Percentiles rank a stretch among this genome's conserved stretches.
phyloP scores from a whole-genome alignment of 2,113 vertebrate species.

The Mormoops blainvillei region DNA sequence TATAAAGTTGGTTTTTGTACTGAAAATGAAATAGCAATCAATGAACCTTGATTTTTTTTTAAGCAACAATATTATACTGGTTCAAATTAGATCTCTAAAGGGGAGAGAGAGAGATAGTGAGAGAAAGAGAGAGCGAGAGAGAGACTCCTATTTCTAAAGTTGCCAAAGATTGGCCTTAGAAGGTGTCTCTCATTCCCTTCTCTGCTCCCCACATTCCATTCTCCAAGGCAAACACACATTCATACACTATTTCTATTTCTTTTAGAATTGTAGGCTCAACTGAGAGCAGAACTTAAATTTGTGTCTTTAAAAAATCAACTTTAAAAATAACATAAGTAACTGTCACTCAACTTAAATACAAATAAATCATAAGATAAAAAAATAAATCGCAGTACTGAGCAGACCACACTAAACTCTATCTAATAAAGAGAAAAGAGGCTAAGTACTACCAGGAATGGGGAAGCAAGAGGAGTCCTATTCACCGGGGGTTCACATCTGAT shows the following conservation, averaged over 20 bases:
- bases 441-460: background rate
- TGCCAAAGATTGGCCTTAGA: background rate
- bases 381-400: background rate
- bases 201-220: background rate
- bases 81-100: background rate
- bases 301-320: background rate
- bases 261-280: background rate
- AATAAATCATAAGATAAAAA: slow-evolving; percentile 1
- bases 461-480: background rate
- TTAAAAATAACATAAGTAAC: background rate
- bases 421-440: background rate
- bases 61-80: background rate
- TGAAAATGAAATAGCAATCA: background rate
- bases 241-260: background rate
- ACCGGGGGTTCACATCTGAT: background rate
- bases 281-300: background rate
- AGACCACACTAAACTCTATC: background rate
- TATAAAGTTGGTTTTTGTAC: background rate
- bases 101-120: too few species aligned
- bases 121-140: too few species aligned
- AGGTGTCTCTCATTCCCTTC: background rate
- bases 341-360: slow-evolving; percentile 17
- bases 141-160: background rate
- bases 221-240: background rate
- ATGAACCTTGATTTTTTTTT: background rate